phyloP scores from a whole-genome alignment of 2,797 vertebrate species.

The Coregonus sp. region DNA sequence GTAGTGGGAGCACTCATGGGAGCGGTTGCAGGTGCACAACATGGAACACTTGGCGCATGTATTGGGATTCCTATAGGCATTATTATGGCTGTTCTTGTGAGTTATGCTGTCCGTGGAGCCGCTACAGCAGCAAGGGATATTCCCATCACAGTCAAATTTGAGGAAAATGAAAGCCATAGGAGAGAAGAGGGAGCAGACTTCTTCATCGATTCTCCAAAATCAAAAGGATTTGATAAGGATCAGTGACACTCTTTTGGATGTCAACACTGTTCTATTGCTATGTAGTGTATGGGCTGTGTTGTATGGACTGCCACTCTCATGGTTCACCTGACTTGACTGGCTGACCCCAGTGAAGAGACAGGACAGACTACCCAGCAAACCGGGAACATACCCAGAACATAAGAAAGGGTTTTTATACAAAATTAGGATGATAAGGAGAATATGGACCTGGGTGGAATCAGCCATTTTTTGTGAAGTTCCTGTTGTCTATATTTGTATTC shows the following conservation, averaged over 20 bases:
- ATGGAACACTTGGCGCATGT: background rate
- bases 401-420: too few species aligned
- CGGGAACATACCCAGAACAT: too few species aligned
- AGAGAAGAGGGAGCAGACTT: background rate
- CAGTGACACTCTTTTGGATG: background rate
- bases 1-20: background rate
- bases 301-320: too few species aligned
- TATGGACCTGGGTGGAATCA: too few species aligned
- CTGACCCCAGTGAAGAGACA: too few species aligned
- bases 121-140: background rate
- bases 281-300: too few species aligned
- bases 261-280: too few species aligned
- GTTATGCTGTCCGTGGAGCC: constrained; percentile 1
- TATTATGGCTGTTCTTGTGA: background rate
- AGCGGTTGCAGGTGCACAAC: background rate
- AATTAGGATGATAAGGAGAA: too few species aligned
- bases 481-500: too few species aligned
- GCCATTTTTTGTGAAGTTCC: too few species aligned
- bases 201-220: background rate
- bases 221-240: background rate
- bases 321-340: too few species aligned
- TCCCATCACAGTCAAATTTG: background rate
- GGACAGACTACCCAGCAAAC: too few species aligned
- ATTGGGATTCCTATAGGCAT: background rate
- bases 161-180: background rate